Evolutionary conservation across 1,140 invertebrate genomes (phyloP).

Genomic region (Trichonephila clavipes): DNA sequence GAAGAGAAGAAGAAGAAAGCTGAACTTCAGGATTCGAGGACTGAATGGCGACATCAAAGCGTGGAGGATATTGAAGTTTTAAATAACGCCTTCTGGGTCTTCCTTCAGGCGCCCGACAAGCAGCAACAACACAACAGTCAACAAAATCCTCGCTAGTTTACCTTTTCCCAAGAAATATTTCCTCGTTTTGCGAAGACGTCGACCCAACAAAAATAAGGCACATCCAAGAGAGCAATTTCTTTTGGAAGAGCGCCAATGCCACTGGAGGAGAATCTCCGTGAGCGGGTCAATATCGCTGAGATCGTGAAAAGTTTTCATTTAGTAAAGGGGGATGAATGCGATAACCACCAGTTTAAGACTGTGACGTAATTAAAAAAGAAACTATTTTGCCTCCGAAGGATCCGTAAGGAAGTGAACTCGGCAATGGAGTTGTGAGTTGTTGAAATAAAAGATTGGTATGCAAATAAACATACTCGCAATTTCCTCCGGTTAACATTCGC

Average conservation of each 20-base stretch:
- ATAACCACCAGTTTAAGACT: not conserved
- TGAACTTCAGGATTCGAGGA: not conserved
- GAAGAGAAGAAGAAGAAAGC: not conserved
- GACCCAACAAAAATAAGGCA: conserved; percentile 29
- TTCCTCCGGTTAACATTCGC: no score
- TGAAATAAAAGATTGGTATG: no score
- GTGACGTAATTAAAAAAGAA: not conserved
- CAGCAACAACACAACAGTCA: conserved; percentile 40
- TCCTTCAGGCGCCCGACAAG: conserved; percentile 25
- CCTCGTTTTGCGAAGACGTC: conserved; percentile 34
- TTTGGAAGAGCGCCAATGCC: conserved; percentile 33
- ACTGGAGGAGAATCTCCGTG: not conserved
- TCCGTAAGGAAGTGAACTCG: no score
- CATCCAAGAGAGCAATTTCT: conserved; percentile 24
- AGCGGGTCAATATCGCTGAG: not conserved
- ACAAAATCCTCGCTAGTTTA: conserved; percentile 50
- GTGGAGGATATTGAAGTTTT: conserved; percentile 63
- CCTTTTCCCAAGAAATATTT: conserved; percentile 42
- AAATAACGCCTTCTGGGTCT: conserved; percentile 50
- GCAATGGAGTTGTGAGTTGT: no score
- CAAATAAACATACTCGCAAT: no score
- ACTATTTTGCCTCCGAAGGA: no score
- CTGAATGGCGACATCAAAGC: conserved; percentile 47
- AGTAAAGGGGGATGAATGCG: not conserved
- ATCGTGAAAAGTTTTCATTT: not conserved